These are phyloP conservation scores for Melanotaenia maccullochi DNA, from an alignment of 2,797 vertebrate species.

Conservation along the genomic window DNA sequence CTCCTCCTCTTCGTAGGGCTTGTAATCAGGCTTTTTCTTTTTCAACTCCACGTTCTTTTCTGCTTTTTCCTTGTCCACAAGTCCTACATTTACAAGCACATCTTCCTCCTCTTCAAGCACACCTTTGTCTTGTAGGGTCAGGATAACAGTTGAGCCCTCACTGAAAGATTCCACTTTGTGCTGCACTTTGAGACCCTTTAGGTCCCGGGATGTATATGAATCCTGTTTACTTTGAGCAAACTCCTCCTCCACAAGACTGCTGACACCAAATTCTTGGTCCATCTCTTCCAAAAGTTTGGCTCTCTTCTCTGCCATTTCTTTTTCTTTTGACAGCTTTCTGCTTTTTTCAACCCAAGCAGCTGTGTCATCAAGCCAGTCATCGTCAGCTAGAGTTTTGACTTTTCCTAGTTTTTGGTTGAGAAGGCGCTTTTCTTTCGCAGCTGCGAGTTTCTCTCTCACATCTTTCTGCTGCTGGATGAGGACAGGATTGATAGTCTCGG, in stretches of 20 bases:
- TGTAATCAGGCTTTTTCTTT: conserved; percentile 92
- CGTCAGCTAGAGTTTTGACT: conserved; percentile 89
- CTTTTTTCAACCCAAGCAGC: conserved; percentile 91
- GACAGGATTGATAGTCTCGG: conserved; percentile 89
- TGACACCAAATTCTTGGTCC: conserved; percentile 95
- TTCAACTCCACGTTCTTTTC: conserved; percentile 92
- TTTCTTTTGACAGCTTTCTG: conserved; percentile 88
- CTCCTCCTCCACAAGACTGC: conserved; percentile 91
- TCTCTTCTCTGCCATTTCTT: conserved; percentile 92
- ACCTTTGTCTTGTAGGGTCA: conserved; percentile 93
- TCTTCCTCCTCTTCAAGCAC: conserved; percentile 90
- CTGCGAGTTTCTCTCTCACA: conserved; percentile 90
- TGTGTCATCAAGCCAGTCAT: conserved; percentile 92
- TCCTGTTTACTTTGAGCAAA: conserved; percentile 85
- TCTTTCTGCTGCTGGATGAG: conserved; percentile 87
- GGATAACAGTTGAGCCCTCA: conserved; percentile 88
- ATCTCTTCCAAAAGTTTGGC: conserved; percentile 93
- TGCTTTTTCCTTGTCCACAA: conserved; percentile 91
- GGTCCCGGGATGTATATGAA: conserved; percentile 84
- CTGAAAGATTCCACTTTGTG: conserved; percentile 89
- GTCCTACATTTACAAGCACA: conserved; percentile 88
- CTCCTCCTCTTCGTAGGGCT: conserved; percentile 91
- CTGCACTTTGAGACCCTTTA: conserved; percentile 92
- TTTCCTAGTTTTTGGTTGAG: conserved; percentile 92
- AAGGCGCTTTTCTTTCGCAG: conserved; percentile 91